Evolutionary conservation across 2,888 invertebrate species (phyloP), one percentile per base, ranked within the genome.

Genomic region (Sialis lutaria): DNA sequence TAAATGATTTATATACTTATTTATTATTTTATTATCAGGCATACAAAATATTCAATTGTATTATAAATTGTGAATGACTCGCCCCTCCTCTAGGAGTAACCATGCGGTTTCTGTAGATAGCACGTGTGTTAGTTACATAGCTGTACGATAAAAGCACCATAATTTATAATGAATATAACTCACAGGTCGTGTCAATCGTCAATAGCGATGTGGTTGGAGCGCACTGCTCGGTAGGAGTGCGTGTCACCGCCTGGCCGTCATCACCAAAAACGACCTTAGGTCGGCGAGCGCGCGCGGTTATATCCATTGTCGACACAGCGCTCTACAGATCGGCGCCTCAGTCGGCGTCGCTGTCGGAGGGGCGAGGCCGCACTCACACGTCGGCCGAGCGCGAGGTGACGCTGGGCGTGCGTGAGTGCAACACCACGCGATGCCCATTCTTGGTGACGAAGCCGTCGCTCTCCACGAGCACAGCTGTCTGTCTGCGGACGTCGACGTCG

Each of bases 381-480:
- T 88, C 86, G 62, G 82, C 82, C 58, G 81, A 77, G 62, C 78
- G 73, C 59, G 88, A 87, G 64, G 85, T 82, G 66, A 83, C 77
- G 67, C 83, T 84, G 63, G 86, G 82, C 64, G 87, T 88, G 65
- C 85, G 80, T 69, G 81, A 84, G 70, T 85, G 85, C 66, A 89
- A 82, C 68, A 90, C 87, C 68, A 90, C 89, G 67, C 86, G 84
- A 71, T 87, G 88, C 60, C 83, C 85, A 67, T 88, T 89, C 72
- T 83, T 84, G 60, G 82, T 84, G 59, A 82, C 77, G 65, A 78
- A 83, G 53, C 83, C 81, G 65, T 86, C 87, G 67, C 81, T 80
- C 67, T 83, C 82, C 62, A 89, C 82, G 63, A 89, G 73, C 62
- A 89, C 88, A 59, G 86, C 85, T 57, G 89, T 88, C 64, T 88